Conservation (phyloP, 2,113 vertebrate species). For the Dicaeum eximium region DNA sequence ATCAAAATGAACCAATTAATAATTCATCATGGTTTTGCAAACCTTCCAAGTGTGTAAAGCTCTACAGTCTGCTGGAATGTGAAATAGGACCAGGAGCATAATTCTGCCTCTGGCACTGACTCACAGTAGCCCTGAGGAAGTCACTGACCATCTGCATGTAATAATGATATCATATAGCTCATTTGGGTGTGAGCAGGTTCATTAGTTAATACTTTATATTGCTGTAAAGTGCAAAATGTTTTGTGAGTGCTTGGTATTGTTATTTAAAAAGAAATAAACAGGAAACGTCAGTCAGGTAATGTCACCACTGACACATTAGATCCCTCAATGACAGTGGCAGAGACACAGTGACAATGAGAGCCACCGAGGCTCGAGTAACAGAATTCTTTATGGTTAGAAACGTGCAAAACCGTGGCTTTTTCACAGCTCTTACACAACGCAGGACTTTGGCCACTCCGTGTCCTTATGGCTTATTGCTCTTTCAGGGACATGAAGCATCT, state of each 20-base stretch:
- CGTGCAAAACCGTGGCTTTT: background rate
- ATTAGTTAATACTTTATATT: constrained; percentile 41
- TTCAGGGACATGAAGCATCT: background rate
- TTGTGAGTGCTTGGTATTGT: background rate
- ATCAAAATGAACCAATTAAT: background rate
- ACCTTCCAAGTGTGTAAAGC: background rate
- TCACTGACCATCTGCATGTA: background rate
- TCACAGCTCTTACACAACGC: background rate
- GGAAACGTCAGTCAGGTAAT: constrained; percentile 15
- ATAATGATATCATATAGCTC: background rate
- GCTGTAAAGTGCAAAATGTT: constrained; percentile 40
- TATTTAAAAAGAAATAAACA: constrained; percentile 56
- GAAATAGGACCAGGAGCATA: background rate
- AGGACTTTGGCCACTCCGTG: background rate
- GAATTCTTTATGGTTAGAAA: background rate
- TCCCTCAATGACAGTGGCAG: background rate
- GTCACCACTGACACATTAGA: constrained; percentile 8
- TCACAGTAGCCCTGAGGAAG: constrained; percentile 34
- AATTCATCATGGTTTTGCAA: background rate
- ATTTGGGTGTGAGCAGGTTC: constrained; percentile 42
- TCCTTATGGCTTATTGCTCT: background rate
- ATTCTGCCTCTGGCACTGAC: background rate
- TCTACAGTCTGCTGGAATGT: background rate
- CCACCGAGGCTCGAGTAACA: background rate
- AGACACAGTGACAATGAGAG: background rate